phyloP scores from a whole-genome alignment of 2,113 vertebrate genomes.

The Gasterosteus nipponicus region DNA sequence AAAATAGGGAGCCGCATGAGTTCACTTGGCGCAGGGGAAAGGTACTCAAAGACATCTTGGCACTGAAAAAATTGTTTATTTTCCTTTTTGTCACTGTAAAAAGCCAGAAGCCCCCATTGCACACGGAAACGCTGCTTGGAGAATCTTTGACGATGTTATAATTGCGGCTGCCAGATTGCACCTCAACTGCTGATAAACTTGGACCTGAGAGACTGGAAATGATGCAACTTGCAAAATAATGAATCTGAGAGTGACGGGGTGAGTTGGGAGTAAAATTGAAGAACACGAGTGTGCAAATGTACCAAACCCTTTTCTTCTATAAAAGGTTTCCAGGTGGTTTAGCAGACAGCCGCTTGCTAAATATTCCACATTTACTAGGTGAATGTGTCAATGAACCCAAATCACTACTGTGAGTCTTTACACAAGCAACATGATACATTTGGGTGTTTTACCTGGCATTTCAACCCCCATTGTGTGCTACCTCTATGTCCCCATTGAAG shows the following conservation, averaged over 20 bases:
- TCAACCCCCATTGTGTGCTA: background rate
- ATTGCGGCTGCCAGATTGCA: background rate
- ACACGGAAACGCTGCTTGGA: background rate
- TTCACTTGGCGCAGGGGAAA: background rate
- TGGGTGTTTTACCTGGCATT: background rate
- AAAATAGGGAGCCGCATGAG: background rate
- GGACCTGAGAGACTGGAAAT: background rate
- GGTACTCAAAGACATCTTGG: background rate
- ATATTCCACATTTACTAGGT: background rate
- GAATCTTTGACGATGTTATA: background rate
- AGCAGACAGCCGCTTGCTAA: background rate
- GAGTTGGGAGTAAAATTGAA: background rate
- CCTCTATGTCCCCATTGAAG: background rate
- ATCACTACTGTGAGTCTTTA: background rate
- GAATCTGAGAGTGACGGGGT: background rate
- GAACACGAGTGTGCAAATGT: background rate
- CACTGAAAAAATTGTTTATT: background rate
- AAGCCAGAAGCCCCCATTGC: background rate
- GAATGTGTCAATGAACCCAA: background rate
- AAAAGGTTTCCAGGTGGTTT: background rate
- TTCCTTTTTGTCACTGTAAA: background rate
- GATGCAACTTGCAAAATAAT: constrained; percentile 6
- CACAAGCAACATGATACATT: background rate
- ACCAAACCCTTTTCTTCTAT: no score
- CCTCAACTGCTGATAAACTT: constrained; percentile 4